Evolutionary conservation across 1,140 invertebrate species (phyloP).

Genomic region (Planococcus citri): DNA sequence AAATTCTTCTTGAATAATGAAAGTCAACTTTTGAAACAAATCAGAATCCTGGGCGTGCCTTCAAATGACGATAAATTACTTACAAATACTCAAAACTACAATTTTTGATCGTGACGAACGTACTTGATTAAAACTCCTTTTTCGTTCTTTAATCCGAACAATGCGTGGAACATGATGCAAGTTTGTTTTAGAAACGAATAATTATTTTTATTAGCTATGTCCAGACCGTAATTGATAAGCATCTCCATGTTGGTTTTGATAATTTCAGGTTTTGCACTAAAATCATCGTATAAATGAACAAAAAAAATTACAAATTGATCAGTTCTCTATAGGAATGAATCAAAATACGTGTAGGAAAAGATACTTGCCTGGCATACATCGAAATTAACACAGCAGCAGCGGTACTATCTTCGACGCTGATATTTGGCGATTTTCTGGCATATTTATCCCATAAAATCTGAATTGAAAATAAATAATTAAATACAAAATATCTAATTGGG

Average conservation of each 20-base stretch:
- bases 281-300: not conserved
- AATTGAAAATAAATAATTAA: slow-evolving; percentile 20
- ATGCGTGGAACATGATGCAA: slow-evolving; percentile 39
- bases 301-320: not conserved
- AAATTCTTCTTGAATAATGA: slow-evolving; percentile 39
- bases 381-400: slow-evolving; percentile 56
- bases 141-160: slow-evolving; percentile 29
- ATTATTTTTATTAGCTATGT: slow-evolving; percentile 38
- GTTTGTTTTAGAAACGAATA: slow-evolving; percentile 43
- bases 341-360: too few relatives aligned
- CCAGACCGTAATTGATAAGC: slow-evolving; percentile 42
- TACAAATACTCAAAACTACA: too few relatives aligned
- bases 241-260: slow-evolving; percentile 45
- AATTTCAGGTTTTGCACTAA: slow-evolving; percentile 31
- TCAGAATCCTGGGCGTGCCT: slow-evolving; percentile 41
- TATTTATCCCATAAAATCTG: slow-evolving; percentile 71
- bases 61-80: not conserved
- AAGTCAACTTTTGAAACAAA: slow-evolving; percentile 39
- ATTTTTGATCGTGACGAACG: too few relatives aligned
- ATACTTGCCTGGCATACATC: slow-evolving; percentile 48
- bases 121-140: slow-evolving; percentile 24
- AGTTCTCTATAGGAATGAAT: too few relatives aligned
- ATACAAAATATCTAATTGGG: too few relatives aligned
- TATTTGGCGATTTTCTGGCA: slow-evolving; percentile 56
- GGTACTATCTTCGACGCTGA: slow-evolving; percentile 50